phyloP scores from a whole-genome alignment of 2,797 vertebrate genomes.

The Chiloscyllium punctatum region DNA sequence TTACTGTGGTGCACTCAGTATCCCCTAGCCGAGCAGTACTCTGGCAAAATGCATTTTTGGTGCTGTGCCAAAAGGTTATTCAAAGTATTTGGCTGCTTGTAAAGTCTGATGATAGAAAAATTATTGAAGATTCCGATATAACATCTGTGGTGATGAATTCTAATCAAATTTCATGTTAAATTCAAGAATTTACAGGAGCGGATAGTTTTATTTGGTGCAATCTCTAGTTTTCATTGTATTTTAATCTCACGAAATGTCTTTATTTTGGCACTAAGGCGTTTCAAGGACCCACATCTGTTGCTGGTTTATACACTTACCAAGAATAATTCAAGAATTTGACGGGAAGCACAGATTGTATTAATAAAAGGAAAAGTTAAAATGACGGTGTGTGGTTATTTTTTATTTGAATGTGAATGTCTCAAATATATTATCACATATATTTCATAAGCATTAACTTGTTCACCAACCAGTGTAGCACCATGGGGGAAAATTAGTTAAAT shows the following conservation, averaged over 20 bases:
- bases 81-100: neutral
- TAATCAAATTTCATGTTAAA: neutral
- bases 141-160: neutral
- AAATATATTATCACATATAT: neutral
- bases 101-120: neutral
- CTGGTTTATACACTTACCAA: neutral
- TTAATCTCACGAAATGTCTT: neutral
- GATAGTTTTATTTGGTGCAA: neutral
- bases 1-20: neutral
- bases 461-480: neutral
- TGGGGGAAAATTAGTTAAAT: neutral
- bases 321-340: neutral
- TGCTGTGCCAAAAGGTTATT: neutral
- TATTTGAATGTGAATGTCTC: neutral
- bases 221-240: neutral
- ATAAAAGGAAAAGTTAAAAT: neutral
- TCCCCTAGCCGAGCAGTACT: neutral
- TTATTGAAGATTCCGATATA: neutral
- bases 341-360: neutral
- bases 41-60: neutral
- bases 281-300: neutral
- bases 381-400: neutral
- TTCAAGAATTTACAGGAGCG: neutral
- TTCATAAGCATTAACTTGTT: neutral
- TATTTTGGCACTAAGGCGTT: neutral